A percentile compares a stretch with the other conserved stretches of the same genome.
Evolutionary conservation across 2,797 vertebrate species (phyloP).

Genomic region (Ctenopoma kingsleyae): DNA sequence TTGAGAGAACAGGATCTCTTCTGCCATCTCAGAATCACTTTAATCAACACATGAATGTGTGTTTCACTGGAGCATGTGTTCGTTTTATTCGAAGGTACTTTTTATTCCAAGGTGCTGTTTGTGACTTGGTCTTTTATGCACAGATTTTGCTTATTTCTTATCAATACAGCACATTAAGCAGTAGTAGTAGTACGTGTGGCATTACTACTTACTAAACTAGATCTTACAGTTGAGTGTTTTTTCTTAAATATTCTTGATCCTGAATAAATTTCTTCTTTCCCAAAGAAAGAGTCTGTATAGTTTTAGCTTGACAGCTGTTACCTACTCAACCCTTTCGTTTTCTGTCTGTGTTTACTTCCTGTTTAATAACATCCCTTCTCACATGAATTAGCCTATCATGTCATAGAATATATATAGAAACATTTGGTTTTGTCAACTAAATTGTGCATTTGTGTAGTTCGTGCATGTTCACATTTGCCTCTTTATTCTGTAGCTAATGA

Average conservation of each 20-base stretch:
- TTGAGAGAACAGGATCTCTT: slow-evolving; percentile 35
- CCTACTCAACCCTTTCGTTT: slow-evolving; percentile 20
- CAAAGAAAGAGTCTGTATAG: neutral
- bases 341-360: slow-evolving; percentile 51
- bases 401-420: neutral
- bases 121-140: neutral
- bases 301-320: slow-evolving; percentile 10
- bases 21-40: slow-evolving; percentile 28
- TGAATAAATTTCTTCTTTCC: too few species aligned
- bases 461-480: too few species aligned
- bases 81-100: slow-evolving; percentile 15
- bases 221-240: neutral
- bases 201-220: neutral
- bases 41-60: slow-evolving; percentile 31
- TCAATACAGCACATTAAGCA: neutral
- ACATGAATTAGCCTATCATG: neutral
- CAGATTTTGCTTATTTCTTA: neutral
- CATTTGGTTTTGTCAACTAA: neutral
- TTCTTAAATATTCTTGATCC: too few species aligned
- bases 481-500: too few species aligned
- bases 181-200: neutral
- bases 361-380: slow-evolving; percentile 4
- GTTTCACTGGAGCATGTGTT: neutral
- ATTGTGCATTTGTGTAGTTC: neutral
- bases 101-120: slow-evolving; percentile 12